Evolutionary conservation across 2,113 vertebrate species (phyloP).

Genomic region (Crotophaga sulcirostris): DNA sequence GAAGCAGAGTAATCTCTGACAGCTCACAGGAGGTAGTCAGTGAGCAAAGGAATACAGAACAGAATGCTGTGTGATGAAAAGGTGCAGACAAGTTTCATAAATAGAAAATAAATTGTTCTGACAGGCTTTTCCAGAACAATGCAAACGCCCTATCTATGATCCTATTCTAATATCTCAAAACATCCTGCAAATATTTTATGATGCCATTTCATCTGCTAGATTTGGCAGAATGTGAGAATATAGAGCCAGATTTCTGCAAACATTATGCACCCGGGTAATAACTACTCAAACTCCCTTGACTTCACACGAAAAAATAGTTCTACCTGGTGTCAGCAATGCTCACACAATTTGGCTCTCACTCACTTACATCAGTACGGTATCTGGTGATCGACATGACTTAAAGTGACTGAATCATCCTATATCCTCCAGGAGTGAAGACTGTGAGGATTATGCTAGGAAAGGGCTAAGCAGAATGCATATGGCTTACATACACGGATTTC

Average conservation of each 20-base stretch:
- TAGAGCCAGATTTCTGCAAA: background rate
- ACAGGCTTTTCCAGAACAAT: background rate
- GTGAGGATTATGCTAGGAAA: background rate
- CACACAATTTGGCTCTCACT: background rate
- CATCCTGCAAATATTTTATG: background rate
- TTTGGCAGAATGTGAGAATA: background rate
- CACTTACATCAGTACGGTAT: background rate
- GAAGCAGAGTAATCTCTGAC: background rate
- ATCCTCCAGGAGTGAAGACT: background rate
- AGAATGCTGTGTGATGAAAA: background rate
- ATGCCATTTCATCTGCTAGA: background rate
- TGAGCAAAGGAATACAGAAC: background rate
- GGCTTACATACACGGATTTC: background rate
- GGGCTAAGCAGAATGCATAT: background rate
- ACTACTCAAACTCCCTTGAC: background rate
- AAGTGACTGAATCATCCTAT: background rate
- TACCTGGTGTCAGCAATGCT: background rate
- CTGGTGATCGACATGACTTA: background rate
- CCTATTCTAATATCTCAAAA: background rate
- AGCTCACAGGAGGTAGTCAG: background rate
- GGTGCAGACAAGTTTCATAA: background rate
- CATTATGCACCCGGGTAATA: background rate
- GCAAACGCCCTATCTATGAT: background rate
- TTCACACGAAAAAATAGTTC: background rate
- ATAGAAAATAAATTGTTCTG: background rate